phyloP scores from a whole-genome alignment of 1,140 invertebrate genomes.

The Drosophila malerkotliana region DNA sequence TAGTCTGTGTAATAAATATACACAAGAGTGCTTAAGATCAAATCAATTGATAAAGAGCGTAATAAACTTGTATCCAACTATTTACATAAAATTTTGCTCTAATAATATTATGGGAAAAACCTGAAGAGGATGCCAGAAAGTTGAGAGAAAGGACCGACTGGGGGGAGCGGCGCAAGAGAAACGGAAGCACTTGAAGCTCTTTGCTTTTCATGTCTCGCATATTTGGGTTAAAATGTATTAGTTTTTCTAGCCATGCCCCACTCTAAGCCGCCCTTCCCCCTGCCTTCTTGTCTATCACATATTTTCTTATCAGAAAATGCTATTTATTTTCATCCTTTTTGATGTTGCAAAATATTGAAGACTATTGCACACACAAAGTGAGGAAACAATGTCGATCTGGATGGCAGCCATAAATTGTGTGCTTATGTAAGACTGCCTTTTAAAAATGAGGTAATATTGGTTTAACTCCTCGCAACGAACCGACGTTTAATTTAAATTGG shows the following conservation, averaged over 20 bases:
- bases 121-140: slow-evolving; percentile 37
- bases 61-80: slow-evolving; percentile 79
- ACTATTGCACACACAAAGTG: slow-evolving; percentile 17
- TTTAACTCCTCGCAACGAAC: slow-evolving; percentile 6
- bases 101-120: slow-evolving; percentile 67
- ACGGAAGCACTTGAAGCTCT: slow-evolving; percentile 49
- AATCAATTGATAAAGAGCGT: slow-evolving; percentile 81
- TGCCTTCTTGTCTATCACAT: slow-evolving; percentile 34
- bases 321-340: slow-evolving; percentile 71
- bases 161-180: not conserved
- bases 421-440: slow-evolving; percentile 15
- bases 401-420: slow-evolving; percentile 34
- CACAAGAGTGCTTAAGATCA: slow-evolving; percentile 78
- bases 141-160: not conserved
- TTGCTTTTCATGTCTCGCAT: slow-evolving; percentile 52
- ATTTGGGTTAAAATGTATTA: slow-evolving; percentile 51
- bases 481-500: slow-evolving; percentile 24
- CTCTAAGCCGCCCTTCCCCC: not conserved
- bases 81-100: slow-evolving; percentile 65
- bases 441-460: slow-evolving; percentile 14
- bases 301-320: slow-evolving; percentile 68
- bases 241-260: slow-evolving; percentile 20
- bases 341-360: slow-evolving; percentile 57
- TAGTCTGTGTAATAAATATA: slow-evolving; percentile 71
- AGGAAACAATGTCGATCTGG: slow-evolving; percentile 39